phyloP scores from a whole-genome alignment of 30 jellyfish, hydroid and myxozoan genomes.

The Cassiopea andromeda region DNA sequence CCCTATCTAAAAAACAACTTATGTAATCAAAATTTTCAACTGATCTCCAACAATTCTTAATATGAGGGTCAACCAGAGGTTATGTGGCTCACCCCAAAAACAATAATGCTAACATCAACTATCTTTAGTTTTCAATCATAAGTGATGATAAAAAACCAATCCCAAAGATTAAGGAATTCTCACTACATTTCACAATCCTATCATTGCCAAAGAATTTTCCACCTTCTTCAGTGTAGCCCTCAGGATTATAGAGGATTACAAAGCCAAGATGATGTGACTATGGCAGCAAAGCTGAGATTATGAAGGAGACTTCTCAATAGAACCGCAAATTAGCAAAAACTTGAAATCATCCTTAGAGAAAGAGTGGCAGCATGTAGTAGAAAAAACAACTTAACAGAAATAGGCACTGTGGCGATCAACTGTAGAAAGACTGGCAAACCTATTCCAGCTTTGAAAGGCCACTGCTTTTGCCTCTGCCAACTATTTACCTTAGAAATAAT shows the following conservation, averaged over 20 bases:
- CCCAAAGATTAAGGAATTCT: neutral
- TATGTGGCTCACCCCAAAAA: neutral
- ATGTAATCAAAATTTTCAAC: neutral
- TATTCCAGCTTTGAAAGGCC: no score
- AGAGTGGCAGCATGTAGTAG: no score
- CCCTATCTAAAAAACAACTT: neutral
- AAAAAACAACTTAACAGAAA: no score
- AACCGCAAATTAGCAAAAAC: neutral
- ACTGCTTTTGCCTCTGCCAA: no score
- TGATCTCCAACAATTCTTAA: neutral
- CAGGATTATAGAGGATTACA: neutral
- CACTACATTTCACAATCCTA: neutral
- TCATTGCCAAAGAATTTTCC: neutral
- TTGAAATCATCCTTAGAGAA: no score
- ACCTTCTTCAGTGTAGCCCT: neutral
- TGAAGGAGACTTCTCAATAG: neutral
- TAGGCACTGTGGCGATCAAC: no score
- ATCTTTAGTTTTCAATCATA: neutral
- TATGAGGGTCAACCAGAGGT: neutral
- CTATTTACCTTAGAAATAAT: no score
- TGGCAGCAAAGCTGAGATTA: neutral
- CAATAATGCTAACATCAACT: neutral
- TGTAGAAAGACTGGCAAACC: no score
- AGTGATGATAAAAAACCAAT: neutral
- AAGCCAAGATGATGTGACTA: neutral